Evolutionary conservation across 2,113 vertebrate species (phyloP), one percentile per base, ranked within the genome.

Genomic region (Eulacestoma nigropectus): DNA sequence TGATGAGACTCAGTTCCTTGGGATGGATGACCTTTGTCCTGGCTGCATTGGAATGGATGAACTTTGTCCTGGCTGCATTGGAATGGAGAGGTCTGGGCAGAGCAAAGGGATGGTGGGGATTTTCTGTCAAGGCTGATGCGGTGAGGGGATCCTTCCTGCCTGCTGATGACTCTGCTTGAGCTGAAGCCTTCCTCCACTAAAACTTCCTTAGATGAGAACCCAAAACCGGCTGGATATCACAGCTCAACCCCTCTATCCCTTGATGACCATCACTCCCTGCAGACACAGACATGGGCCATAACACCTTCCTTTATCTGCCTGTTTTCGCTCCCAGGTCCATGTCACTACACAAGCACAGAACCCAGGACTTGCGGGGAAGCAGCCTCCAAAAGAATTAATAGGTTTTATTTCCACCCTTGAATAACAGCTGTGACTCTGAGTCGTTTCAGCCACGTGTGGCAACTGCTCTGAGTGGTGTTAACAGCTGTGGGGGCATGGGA

Each of bases 351-450:
- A 20, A 49, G n/a, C 30, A 30, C 2, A 1, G 33, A 46, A 35
- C 52, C 53, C 41, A 60, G 65, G 15, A 30, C 3, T 1, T 23
- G 7, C 1, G 8, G 64, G 35, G 64, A 60, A 81, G 35, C 63
- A 86, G 25, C 35, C 20, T 75, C 29, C 41, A 33, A 15, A 78
- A 62, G 37, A 60, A 89, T 44, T 30, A 30, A 9, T 8, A 42
- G 56, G 47, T 68, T 90, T 93, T 85, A 57, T 91, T 94, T 92
- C 80, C 29, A 15, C 33, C 53, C 74, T 72, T 65, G 53, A 65
- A 27, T 21, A 89, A 39, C 20, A 32, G 37, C 55, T 89, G 75
- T 50, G 79, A 18, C 68, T 74, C 37, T 69, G 60, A 90, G 52
- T 19, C 1, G 0, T 53, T 86, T 62, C 73, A 81, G 60, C 79